Evolutionary conservation across 2,797 vertebrate species (phyloP), one percentile per base, ranked within the genome.

Genomic region (Xiphophorus birchmanni): DNA sequence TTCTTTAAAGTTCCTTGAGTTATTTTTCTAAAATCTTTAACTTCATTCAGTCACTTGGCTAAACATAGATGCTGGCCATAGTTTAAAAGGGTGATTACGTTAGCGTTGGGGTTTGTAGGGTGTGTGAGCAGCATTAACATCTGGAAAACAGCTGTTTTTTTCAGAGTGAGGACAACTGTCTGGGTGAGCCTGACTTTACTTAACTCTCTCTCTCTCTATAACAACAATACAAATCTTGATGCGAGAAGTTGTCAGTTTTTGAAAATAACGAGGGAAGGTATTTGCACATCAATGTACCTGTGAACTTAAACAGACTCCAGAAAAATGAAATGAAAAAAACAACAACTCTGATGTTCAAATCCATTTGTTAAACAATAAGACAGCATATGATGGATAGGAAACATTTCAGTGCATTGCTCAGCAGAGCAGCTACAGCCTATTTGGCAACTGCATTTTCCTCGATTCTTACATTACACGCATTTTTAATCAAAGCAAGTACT

Each of bases 71-170:
- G 80, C 50, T 40, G 75, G 79, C 63, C n/a, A 74, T 35, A 86
- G 86, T 90, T 90, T 86, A 67, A 58, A 72, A 80, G 81, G 84
- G 79, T 29, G 84, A 90, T 90, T 87, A 92, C 58, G 67, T 87
- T 89, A 79, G 88, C 86, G 84, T 89, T 45, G 42, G 87, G 83
- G 91, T 89, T 88, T 90, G 86, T 81, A 77, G 86, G 75, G 82
- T 73, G 81, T 88, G 85, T 45, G 90, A 85, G 82, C 58, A 52
- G 86, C 84, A 78, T 45, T 86, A 92, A 94, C 94, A 95, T 95
- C 94, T 95, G 95, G 90, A 72, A 86, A 93, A 91, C 94, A 94
- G 92, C 92, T 94, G 91, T 86, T 81, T 48, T 72, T 48, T 60
- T 45, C 65, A 54, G 73, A 82, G 74, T 67, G 58, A 84, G 37